Base-by-base conservation (phyloP, 2,113 vertebrate species). In the Synchiropus splendidus region DNA sequence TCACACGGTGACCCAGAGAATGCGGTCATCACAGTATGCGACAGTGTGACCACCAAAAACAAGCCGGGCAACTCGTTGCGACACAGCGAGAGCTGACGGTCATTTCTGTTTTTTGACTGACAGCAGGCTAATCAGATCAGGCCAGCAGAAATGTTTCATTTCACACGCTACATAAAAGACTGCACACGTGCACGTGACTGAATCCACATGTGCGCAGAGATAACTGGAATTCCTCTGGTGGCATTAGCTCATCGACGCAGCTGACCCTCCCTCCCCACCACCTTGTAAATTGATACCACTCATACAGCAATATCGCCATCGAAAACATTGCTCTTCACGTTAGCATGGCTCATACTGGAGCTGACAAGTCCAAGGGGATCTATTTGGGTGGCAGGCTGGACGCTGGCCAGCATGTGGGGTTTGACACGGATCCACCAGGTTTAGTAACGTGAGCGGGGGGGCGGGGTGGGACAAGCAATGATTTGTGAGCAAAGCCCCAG, bases 181-280 rank as follows among this genome's bases (percentile, higher is more conserved):
- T 42, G 15, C 45, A 31, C 9, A 5, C n/a, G 48, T 51, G 18
- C 16, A 33, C 41, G 16, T 31, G 39, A 36, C 8, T 16, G 12
- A 12, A 13, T 36, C 36, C 12, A 34, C 2, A 10, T 31, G 40
- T 10, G 35, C 32, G 36, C 6, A 18, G 9, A 37, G 35, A 71
- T 69, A 27, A 44, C 42, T 49, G 21, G 35, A 49, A 77, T 70
- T 72, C 64, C 50, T 67, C 35, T 18, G 14, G 46, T 34, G 58
- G 35, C 44, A 66, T 69, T 46, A 57, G 58, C 58, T 67, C 50
- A 68, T 16, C 33, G 18, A 31, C 37, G 60, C 68, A 74, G 66
- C 68, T 72, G 63, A 68, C 18, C 43, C 40, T 27, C 36, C 16
- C 18, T 36, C 17, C 16, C 41, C 44, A n/a, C 36, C 46, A 59